These are phyloP conservation scores for Spisula subtruncata DNA, from an alignment of 2,888 invertebrate species.

Conservation along the genomic window DNA sequence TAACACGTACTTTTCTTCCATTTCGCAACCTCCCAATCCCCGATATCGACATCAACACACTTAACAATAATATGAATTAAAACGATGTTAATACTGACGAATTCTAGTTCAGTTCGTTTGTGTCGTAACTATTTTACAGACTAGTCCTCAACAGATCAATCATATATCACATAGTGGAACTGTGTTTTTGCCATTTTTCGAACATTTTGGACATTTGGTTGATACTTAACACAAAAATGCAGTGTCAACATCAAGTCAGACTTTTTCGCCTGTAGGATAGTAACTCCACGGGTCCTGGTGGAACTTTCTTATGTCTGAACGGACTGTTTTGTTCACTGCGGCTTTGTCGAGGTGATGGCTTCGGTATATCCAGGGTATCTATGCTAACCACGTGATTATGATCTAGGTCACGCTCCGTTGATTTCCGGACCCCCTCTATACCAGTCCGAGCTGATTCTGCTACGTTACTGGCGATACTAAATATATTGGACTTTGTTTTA, in stretches of 20 bases:
- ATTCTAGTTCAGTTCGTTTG: too few relatives aligned
- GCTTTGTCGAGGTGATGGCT: not conserved
- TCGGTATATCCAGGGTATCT: constrained; percentile 23
- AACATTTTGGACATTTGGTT: not conserved
- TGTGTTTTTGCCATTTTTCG: not conserved
- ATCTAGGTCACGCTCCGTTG: constrained; percentile 36
- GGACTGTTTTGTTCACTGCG: constrained; percentile 53
- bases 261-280: constrained; percentile 53
- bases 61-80: too few relatives aligned
- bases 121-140: not conserved
- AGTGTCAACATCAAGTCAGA: constrained; percentile 21
- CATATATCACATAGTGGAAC: not conserved
- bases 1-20: too few relatives aligned
- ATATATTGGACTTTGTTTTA: constrained; percentile 68
- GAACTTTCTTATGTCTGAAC: constrained; percentile 54
- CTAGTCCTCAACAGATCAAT: not conserved
- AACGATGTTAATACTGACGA: too few relatives aligned
- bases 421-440: constrained; percentile 50
- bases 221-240: not conserved
- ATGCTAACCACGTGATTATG: constrained; percentile 21
- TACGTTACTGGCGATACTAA: constrained; percentile 60
- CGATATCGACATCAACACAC: too few relatives aligned
- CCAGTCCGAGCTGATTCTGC: constrained; percentile 58
- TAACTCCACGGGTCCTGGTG: constrained; percentile 53
- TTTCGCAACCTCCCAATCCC: too few relatives aligned